Percentiles rank a stretch among this genome's conserved stretches.
phyloP scores from a whole-genome alignment of 1,140 invertebrate species.

The Glossosoma conforme region DNA sequence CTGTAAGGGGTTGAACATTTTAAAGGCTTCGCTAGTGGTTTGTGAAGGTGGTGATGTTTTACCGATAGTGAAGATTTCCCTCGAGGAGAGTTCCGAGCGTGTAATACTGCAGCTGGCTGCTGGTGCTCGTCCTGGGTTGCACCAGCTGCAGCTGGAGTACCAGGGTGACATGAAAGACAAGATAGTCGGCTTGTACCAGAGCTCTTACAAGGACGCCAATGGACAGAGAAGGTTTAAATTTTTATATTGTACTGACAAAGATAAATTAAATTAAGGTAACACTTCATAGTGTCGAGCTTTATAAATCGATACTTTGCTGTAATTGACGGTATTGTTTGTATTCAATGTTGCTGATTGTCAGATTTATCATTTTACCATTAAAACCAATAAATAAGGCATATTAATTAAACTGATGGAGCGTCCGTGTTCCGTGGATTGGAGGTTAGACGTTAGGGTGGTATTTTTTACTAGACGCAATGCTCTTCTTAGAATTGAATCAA shows the following conservation, averaged over 20 bases:
- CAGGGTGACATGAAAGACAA: slow-evolving; percentile 60
- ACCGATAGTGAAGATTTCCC: slow-evolving; percentile 6
- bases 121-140: slow-evolving; percentile 54
- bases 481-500: too few species aligned
- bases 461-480: too few species aligned
- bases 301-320: too few species aligned
- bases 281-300: too few species aligned
- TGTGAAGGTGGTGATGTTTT: slow-evolving; percentile 17
- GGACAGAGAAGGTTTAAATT: slow-evolving; percentile 55
- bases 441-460: too few species aligned
- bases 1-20: slow-evolving; percentile 58
- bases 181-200: slow-evolving; percentile 77
- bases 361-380: too few species aligned
- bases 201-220: slow-evolving; percentile 58
- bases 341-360: too few species aligned
- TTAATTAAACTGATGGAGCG: too few species aligned
- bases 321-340: too few species aligned
- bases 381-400: too few species aligned
- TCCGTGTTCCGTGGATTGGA: too few species aligned
- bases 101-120: slow-evolving; percentile 51
- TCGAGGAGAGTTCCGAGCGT: slow-evolving; percentile 20
- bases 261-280: too few species aligned
- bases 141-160: slow-evolving; percentile 62
- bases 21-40: slow-evolving; percentile 36
- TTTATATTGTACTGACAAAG: slow-evolving; percentile 29